A percentile compares a stretch with the other conserved stretches of the same genome.
Conservation (phyloP, 2,113 vertebrate genomes). For the Melospiza georgiana region DNA sequence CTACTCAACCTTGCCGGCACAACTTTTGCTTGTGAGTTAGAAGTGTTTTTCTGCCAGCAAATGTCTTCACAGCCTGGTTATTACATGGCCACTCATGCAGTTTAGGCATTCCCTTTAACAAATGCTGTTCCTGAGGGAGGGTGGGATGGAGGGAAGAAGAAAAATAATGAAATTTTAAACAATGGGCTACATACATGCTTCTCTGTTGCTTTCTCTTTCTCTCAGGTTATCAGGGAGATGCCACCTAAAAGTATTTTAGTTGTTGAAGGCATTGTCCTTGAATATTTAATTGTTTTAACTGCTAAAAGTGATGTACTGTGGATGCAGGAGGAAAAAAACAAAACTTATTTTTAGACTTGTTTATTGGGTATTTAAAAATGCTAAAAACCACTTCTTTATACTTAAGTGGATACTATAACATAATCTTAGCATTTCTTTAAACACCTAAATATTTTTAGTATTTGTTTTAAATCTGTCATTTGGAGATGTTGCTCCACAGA, state of each 20-base stretch:
- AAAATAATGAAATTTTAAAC: background rate
- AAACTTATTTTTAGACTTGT: background rate
- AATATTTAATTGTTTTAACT: background rate
- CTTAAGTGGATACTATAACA: background rate
- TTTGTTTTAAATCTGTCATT: background rate
- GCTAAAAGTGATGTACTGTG: background rate
- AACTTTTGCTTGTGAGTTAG: slow-evolving; percentile 21
- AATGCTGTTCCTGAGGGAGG: background rate
- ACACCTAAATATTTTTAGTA: background rate
- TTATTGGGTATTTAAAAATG: background rate
- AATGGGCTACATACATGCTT: background rate
- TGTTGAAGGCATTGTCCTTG: background rate
- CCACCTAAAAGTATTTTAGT: background rate
- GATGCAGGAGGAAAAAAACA: background rate
- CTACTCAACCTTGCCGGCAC: background rate
- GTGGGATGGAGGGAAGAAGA: fast-evolving
- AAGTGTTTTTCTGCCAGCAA: background rate
- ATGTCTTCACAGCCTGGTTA: slow-evolving; percentile 12
- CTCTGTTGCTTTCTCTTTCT: background rate
- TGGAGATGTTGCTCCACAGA: background rate
- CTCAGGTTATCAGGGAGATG: background rate
- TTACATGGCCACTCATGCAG: background rate
- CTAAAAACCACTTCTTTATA: background rate
- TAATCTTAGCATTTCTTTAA: background rate
- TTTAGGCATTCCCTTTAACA: background rate